Evolutionary conservation across 92 coral and sea anemone species (phyloP), one percentile per base, ranked within the genome.

Genomic region (Umimayanthus chanpuru): DNA sequence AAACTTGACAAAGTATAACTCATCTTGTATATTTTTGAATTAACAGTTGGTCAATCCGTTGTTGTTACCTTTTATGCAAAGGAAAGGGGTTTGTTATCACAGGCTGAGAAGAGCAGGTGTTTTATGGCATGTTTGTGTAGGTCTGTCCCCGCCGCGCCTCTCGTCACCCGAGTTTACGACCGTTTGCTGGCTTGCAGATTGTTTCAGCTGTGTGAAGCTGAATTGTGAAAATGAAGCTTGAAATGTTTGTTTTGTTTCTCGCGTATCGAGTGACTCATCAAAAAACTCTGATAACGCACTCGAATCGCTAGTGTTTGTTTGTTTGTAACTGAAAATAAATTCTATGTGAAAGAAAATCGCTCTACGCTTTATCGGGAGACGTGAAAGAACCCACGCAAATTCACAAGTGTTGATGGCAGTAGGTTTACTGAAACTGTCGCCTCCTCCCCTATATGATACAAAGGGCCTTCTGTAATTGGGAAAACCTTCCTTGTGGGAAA

Each of bases 181-280:
- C 20, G 40, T 16, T 49, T 47, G 38, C 8, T 1, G 11, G 66
- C 7, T 28, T 28, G 30, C 7, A 12, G 6, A 78, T 49, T 47
- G 16, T 47, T 53, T 78, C 65, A 78, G 82, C 82, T 78, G 82
- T 36, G 14, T 29, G 39, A 78, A 23, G 65, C 61, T 25, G 18
- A 30, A 43, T 43, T 50, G 39, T 49, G 9, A 49, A 78, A 78
- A 78, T 29, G 65, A 78, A 49, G 6, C 38, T 78, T 9, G 39
- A 47, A 78, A 11, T 50, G 82, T 78, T 78, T 78, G 12, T 47
- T 49, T n/a, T 28, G 40, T 78, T 25, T 72, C 21, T 78, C 9
- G n/a, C 28, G n/a, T 49, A 49, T 43, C 65, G 49, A 78, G 82
- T 78, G 82, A 50, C 18, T 78, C 82, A 21, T 78, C 66, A 49